Percentiles rank a stretch among this genome's conserved stretches.
Conservation (phyloP, 2,113 vertebrate genomes). For the Odontophorus gujanensis region DNA sequence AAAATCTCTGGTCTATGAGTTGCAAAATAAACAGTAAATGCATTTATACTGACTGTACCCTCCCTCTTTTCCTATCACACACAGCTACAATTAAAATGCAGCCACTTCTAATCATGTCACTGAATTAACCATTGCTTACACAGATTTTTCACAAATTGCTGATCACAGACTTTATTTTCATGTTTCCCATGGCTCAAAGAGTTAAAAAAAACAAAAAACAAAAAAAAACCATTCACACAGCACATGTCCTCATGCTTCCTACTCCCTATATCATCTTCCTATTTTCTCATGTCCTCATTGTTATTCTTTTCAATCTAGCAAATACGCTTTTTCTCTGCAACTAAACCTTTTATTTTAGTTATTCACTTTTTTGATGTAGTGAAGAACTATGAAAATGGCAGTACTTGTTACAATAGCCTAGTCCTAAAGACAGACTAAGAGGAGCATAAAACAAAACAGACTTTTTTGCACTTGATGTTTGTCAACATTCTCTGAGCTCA, state of each 20-base stretch:
- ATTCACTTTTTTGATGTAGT: neutral
- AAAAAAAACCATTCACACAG: neutral
- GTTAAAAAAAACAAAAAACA: neutral
- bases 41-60: neutral
- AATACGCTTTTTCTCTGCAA: neutral
- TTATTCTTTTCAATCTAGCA: neutral
- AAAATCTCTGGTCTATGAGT: neutral
- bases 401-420: neutral
- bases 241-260: neutral
- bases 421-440: neutral
- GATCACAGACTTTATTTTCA: neutral
- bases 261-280: neutral
- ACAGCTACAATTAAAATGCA: neutral
- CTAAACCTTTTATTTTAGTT: neutral
- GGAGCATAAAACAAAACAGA: neutral
- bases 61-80: neutral
- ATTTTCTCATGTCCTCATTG: neutral
- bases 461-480: slow-evolving; percentile 3
- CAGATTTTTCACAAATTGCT: neutral
- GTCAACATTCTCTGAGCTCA: neutral
- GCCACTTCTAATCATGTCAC: neutral
- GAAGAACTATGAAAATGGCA: neutral
- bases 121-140: neutral
- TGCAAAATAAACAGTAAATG: neutral
- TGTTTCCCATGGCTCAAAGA: neutral